These are phyloP conservation scores for Sericinus montela DNA, from an alignment of 2,888 invertebrate genomes.

Conservation along the genomic window DNA sequence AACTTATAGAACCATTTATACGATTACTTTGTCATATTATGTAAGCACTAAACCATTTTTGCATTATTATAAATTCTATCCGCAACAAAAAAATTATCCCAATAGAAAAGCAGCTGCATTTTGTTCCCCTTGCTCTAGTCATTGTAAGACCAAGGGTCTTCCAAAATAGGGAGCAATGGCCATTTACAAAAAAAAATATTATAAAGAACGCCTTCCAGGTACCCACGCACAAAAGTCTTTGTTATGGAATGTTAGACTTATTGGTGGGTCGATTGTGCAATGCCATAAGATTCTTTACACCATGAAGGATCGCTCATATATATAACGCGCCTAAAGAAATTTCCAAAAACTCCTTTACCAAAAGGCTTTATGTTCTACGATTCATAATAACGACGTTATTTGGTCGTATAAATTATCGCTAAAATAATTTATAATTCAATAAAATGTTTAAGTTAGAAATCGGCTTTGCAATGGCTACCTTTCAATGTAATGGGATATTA, in stretches of 20 bases:
- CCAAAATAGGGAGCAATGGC: conserved; percentile 66
- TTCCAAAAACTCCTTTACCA: no score
- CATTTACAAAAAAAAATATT: conserved; percentile 48
- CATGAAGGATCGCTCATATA: background rate
- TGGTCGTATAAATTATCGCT: no score
- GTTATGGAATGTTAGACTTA: conserved; percentile 23
- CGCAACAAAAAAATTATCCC: conserved; percentile 44
- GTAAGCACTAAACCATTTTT: conserved; percentile 28
- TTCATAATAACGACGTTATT: no score
- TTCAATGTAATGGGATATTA: no score
- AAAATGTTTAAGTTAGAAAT: no score
- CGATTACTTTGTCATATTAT: no score
- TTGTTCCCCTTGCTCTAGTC: conserved; percentile 64
- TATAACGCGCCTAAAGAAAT: no score
- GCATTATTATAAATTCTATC: conserved; percentile 50
- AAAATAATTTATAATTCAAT: no score
- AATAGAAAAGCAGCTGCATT: conserved; percentile 74
- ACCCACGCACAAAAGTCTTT: conserved; percentile 45
- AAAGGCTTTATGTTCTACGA: no score
- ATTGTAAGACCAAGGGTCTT: conserved; percentile 72
- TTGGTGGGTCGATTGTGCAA: conserved; percentile 7
- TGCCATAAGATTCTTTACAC: background rate
- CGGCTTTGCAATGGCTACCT: no score
- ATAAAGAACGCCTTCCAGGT: conserved; percentile 64
- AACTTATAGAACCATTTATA: no score